Percentiles rank a stretch among this genome's conserved stretches.
Conservation (phyloP, 2,797 vertebrate genomes). For the Distichodus sexfasciatus region DNA sequence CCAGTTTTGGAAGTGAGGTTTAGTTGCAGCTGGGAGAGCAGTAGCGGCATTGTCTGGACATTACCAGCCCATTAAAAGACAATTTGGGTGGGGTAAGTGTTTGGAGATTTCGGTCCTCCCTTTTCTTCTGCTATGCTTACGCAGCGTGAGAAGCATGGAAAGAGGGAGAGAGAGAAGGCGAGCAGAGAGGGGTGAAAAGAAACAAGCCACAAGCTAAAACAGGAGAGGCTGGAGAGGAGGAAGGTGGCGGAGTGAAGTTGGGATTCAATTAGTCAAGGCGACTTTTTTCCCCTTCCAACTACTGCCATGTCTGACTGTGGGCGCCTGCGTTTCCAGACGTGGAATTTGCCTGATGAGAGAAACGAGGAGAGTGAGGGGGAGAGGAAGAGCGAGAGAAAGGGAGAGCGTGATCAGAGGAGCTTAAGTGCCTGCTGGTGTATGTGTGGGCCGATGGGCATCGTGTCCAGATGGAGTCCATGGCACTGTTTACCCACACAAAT, state of each 20-base stretch:
- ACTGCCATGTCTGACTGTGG: background rate
- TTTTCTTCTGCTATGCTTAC: background rate
- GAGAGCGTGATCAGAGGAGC: background rate
- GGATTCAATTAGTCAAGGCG: background rate
- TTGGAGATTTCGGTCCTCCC: background rate
- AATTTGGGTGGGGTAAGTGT: background rate
- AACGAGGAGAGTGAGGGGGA: background rate
- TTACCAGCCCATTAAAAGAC: background rate
- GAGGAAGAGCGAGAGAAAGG: background rate
- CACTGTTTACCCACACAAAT: conserved; percentile 67
- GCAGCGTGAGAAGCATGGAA: background rate
- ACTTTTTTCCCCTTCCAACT: background rate
- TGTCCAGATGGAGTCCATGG: conserved; percentile 59
- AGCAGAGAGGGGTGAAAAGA: background rate
- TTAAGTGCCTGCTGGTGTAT: background rate
- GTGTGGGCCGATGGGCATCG: conserved; percentile 7
- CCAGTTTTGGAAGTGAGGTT: background rate
- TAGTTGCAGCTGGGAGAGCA: background rate
- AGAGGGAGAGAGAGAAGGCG: background rate
- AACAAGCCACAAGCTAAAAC: background rate
- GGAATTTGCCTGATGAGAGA: background rate
- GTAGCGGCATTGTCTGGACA: background rate
- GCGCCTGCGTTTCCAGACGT: background rate
- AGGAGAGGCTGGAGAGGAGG: background rate
- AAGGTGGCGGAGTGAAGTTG: background rate